phyloP scores from a whole-genome alignment of 2,113 vertebrate genomes.

The Abramis brama region DNA sequence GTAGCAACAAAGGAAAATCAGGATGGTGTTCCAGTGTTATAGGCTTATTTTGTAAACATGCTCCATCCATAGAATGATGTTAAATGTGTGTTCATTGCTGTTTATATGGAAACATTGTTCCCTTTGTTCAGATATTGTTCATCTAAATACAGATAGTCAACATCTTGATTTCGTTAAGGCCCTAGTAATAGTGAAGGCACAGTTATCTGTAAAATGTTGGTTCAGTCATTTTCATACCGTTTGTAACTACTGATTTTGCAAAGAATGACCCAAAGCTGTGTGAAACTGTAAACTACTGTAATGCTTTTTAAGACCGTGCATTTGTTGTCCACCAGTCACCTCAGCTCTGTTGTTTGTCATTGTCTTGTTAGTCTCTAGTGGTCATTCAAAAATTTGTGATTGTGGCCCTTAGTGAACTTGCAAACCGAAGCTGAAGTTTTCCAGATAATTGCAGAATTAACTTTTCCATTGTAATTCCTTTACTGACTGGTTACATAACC shows the following conservation, averaged over 20 bases:
- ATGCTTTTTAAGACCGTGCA: neutral
- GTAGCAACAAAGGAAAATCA: neutral
- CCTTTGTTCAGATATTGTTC: neutral
- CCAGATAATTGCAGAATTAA: constrained; percentile 17
- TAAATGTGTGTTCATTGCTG: constrained; percentile 13
- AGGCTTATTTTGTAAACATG: constrained; percentile 6
- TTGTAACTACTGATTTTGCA: neutral
- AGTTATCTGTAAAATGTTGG: neutral
- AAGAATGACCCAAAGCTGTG: constrained; percentile 30
- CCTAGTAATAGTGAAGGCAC: neutral
- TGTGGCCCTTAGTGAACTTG: neutral
- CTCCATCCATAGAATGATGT: neutral
- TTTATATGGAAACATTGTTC: constrained; percentile 32
- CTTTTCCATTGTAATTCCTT: neutral
- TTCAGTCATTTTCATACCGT: neutral
- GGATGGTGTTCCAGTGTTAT: constrained; percentile 7
- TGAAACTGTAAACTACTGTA: constrained; percentile 23
- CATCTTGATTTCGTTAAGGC: constrained; percentile 6
- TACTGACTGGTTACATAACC: neutral
- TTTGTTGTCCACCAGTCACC: neutral
- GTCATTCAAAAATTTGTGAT: neutral
- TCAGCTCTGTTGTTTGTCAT: neutral
- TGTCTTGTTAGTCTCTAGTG: constrained; percentile 1
- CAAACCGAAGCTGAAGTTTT: neutral
- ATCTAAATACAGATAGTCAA: constrained; percentile 13